Conservation (phyloP, 2,888 invertebrate species). For the Amiota communis region DNA sequence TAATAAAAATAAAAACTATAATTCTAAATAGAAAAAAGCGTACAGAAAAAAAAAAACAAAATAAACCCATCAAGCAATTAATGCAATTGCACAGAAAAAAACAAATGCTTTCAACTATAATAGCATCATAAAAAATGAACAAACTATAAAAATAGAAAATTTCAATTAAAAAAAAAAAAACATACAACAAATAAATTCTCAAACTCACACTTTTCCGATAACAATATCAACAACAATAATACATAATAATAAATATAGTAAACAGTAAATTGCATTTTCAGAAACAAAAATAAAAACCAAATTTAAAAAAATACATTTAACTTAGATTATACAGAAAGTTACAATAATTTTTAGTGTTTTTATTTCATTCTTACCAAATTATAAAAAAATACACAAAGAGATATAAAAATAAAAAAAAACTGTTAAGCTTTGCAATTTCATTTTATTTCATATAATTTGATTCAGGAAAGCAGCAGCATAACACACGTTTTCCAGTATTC, state of each 20-base stretch:
- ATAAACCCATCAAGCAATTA: constrained; percentile 7
- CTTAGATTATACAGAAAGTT: too few species aligned
- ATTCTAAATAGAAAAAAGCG: neutral
- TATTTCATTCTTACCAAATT: too few species aligned
- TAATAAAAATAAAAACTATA: neutral
- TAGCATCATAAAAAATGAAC: neutral
- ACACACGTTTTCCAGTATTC: too few species aligned
- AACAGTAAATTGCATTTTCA: neutral
- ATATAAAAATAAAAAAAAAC: neutral
- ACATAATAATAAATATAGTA: neutral
- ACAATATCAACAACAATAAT: neutral
- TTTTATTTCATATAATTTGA: too few species aligned
- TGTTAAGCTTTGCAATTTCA: neutral
- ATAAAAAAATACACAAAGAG: neutral
- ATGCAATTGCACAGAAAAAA: constrained; percentile 25
- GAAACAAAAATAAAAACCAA: neutral
- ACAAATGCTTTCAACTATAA: too few species aligned
- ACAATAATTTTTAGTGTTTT: too few species aligned
- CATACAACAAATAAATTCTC: neutral
- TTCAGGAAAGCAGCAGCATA: too few species aligned
- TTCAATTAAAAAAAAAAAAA: neutral
- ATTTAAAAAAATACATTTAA: neutral
- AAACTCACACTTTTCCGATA: too few species aligned
- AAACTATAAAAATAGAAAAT: neutral
- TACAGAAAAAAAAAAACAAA: neutral